Evolutionary conservation across 2,113 vertebrate species (phyloP), one percentile per base, ranked within the genome.

Genomic region (Stigmatopora argus): DNA sequence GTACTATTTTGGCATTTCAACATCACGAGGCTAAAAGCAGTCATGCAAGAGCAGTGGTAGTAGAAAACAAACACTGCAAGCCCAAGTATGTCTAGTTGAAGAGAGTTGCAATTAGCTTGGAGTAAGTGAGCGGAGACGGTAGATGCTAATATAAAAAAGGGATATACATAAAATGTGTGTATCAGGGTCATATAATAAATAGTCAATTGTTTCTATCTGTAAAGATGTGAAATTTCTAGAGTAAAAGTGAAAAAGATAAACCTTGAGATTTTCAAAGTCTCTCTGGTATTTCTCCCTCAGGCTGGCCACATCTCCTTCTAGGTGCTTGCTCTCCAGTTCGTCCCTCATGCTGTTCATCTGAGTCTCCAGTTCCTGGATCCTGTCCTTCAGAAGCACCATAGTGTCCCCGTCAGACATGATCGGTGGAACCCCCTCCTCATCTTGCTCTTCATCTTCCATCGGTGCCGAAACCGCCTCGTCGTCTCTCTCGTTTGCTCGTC

Each of bases 241-340:
- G 38, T 44, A 60, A 74, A 66, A 72, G 6, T 77, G 75, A 78
- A 74, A 65, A 82, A 71, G 78, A 88, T 85, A 87, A 88, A 99
- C 97, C 97, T 99, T 99, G 67, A 99, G 87, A 87, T 92, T 98
- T 81, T 98, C 97, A 91, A 98, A 94, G 92, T 98, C 96, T 86
- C 90, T 93, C 91, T 96, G 97, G 92, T 97, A 95, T 90, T 97
- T 98, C 80, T 94, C 93, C 82, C 88, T 93, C 87, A 98, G 89
- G 21, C 90, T 89, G 74, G 92, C 86, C 19, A 87, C 81, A 0
- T 89, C 93, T 69, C 90, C 94, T 65, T 94, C 93, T 26, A 93
- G 89, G 38, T 92, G 93, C 82, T 94, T 94, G 80, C 90, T 93
- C 79, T 96, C 94, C 87, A 98, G 87, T 79, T 98, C 93, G 0